These are phyloP conservation scores for Florisuga fusca DNA, from an alignment of 2,797 vertebrate species.

Conservation along the genomic window DNA sequence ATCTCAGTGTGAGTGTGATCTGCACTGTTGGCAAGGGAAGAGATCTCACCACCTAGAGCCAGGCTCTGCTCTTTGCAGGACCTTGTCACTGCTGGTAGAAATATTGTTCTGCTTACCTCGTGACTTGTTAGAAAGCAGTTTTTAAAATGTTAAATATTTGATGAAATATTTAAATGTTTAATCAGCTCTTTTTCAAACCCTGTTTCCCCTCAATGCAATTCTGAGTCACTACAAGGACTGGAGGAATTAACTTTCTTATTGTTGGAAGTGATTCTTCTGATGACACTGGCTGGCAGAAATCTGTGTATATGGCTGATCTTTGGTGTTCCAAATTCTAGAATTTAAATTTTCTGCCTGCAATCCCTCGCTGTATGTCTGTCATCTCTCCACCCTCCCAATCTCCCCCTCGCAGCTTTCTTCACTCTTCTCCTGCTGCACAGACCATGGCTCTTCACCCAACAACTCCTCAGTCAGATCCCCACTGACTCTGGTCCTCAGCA, in stretches of 20 bases:
- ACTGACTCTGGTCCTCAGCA: fast-evolving
- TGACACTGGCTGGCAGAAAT: background rate
- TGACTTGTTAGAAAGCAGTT: conserved; percentile 75
- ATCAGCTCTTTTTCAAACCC: conserved; percentile 59
- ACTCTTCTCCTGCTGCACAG: fast-evolving
- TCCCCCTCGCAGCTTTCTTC: background rate
- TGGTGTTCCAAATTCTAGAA: background rate
- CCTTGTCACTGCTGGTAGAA: conserved; percentile 24
- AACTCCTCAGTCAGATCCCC: background rate
- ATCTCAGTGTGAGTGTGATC: background rate
- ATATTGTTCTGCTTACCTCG: conserved; percentile 69
- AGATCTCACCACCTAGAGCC: background rate
- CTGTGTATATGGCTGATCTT: fast-evolving
- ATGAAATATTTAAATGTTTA: conserved; percentile 77
- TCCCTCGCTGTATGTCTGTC: fast-evolving
- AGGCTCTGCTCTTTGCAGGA: background rate
- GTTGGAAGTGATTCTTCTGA: background rate
- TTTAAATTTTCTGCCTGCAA: background rate
- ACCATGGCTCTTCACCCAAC: background rate
- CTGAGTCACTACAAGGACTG: background rate
- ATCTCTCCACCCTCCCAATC: background rate
- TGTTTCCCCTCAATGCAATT: conserved; percentile 13
- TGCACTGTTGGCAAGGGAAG: background rate
- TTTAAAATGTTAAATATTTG: conserved; percentile 76
- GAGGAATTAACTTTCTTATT: background rate